A percentile compares a stretch with the other conserved stretches of the same genome.
Evolutionary conservation across 2,797 vertebrate genomes (phyloP).

Genomic region (Danio choprae): DNA sequence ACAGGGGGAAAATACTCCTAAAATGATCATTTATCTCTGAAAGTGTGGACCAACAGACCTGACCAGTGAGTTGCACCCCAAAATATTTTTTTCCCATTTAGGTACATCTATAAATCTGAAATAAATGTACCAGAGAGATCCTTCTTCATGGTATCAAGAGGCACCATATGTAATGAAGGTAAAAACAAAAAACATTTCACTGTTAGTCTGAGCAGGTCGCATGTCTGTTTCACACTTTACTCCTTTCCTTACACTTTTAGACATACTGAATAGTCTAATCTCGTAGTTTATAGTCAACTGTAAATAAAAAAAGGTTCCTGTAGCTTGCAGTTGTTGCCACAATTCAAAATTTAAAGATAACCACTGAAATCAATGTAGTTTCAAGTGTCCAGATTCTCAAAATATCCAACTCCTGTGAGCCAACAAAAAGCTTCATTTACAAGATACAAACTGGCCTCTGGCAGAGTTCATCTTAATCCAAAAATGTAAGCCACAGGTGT

Average conservation of each 20-base stretch:
- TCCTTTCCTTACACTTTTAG: conserved; percentile 24
- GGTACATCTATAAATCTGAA: conserved; percentile 8
- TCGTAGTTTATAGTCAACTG: conserved; percentile 28
- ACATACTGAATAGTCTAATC: conserved; percentile 37
- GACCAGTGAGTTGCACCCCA: conserved; percentile 8
- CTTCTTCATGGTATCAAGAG: conserved; percentile 40
- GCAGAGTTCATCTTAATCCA: conserved; percentile 2
- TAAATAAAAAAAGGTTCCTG: conserved; percentile 30
- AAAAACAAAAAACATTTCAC: conserved; percentile 40
- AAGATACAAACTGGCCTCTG: conserved; percentile 3
- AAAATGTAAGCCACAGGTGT: not conserved
- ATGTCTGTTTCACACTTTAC: conserved; percentile 31
- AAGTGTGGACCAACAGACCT: conserved; percentile 10
- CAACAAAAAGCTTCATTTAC: conserved; percentile 24
- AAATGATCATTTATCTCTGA: conserved; percentile 37
- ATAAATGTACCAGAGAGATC: conserved; percentile 29
- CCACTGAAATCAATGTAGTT: conserved; percentile 27
- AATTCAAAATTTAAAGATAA: conserved; percentile 35
- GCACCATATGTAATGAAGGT: conserved; percentile 35
- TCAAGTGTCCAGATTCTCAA: conserved; percentile 27
- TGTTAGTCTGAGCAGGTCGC: conserved; percentile 37
- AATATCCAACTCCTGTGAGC: conserved; percentile 5
- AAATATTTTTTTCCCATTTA: not conserved
- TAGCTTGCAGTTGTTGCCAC: conserved; percentile 21
- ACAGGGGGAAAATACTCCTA: conserved; percentile 17